A percentile compares a stretch with the other conserved stretches of the same genome.
phyloP scores from a whole-genome alignment of 2,113 vertebrate species.

The Murina feae region DNA sequence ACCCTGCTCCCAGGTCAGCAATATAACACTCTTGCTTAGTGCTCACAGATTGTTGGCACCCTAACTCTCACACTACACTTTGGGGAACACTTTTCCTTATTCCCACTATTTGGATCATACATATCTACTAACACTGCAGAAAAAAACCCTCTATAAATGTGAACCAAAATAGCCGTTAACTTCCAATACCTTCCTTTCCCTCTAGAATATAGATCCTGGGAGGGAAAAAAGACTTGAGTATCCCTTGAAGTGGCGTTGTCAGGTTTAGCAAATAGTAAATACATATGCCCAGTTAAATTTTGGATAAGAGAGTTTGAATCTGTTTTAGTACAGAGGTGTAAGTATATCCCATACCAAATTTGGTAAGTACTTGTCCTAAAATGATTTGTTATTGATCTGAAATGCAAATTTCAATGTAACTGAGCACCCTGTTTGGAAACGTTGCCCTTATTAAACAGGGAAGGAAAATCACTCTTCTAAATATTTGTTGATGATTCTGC shows the following conservation, averaged over 20 bases:
- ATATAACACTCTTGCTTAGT: no score
- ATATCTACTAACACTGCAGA: neutral
- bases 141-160: neutral
- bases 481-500: neutral
- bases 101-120: neutral
- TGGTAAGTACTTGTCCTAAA: neutral
- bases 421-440: neutral
- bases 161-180: neutral
- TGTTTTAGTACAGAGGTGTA: neutral
- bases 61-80: neutral
- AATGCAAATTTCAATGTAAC: neutral
- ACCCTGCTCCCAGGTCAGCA: neutral
- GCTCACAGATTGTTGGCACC: neutral
- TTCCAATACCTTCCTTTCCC: neutral
- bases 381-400: neutral
- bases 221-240: accelerated
- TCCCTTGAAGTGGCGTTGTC: neutral
- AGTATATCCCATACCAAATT: neutral
- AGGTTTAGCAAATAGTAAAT: neutral
- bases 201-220: neutral
- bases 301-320: neutral
- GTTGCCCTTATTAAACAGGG: neutral
- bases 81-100: neutral
- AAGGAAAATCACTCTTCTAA: neutral
- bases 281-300: neutral